A percentile compares a stretch with the other conserved stretches of the same genome.
These are phyloP conservation scores for Eilema caniola DNA, from an alignment of 2,888 invertebrate species.

Conservation along the genomic window DNA sequence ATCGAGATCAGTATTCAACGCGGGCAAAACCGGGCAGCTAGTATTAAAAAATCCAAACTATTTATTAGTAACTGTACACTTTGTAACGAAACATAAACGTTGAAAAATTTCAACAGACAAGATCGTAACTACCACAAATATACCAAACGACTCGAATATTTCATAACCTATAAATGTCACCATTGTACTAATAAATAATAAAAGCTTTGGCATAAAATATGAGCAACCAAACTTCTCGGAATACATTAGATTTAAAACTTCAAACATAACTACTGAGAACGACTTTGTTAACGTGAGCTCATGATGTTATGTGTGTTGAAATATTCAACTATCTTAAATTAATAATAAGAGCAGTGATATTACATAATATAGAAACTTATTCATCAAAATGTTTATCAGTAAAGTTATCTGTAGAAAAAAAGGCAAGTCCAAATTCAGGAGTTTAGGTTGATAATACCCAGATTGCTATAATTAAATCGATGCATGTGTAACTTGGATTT, in stretches of 20 bases:
- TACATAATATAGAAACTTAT: neutral
- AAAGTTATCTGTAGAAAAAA: neutral
- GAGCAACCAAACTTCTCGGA: slow-evolving; percentile 14
- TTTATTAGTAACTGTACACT: neutral
- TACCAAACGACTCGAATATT: slow-evolving; percentile 10
- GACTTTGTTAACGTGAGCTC: slow-evolving; percentile 1
- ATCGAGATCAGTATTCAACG: no score
- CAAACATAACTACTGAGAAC: slow-evolving; percentile 15
- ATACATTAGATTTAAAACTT: slow-evolving; percentile 19
- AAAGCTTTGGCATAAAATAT: slow-evolving; percentile 13
- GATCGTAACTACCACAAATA: neutral
- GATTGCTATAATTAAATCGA: no score
- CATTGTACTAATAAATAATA: slow-evolving; percentile 12
- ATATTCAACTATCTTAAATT: neutral
- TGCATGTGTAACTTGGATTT: no score
- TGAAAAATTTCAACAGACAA: slow-evolving; percentile 1
- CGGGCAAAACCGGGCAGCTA: no score
- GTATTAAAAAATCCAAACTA: neutral
- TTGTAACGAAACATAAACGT: neutral
- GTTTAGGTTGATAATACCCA: no score
- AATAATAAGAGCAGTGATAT: neutral
- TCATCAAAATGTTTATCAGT: neutral
- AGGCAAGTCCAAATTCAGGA: no score
- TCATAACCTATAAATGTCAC: slow-evolving; percentile 24
- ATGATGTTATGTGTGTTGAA: neutral